Evolutionary conservation across 92 coral and sea anemone genomes (phyloP).

Genomic region (Phenganax stokvisi): DNA sequence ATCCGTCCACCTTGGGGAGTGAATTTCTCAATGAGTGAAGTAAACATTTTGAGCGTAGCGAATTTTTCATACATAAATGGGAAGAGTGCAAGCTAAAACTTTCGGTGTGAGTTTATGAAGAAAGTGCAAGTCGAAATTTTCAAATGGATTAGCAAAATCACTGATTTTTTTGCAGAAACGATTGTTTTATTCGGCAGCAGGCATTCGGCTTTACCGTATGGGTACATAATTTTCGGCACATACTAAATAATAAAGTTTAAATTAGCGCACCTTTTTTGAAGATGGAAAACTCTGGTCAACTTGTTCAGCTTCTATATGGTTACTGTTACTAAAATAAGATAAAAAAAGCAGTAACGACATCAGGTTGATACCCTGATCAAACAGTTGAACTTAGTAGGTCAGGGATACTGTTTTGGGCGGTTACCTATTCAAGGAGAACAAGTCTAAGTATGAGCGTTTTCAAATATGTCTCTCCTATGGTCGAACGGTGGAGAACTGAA

Average conservation of each 20-base stretch:
- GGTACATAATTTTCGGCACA: background rate
- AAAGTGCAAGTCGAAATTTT: too few relatives aligned
- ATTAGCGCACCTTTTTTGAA: background rate
- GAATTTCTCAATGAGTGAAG: background rate
- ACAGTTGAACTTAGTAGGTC: background rate
- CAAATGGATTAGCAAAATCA: too few relatives aligned
- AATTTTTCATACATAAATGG: too few relatives aligned
- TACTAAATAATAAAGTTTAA: background rate
- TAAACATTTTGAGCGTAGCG: background rate
- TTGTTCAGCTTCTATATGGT: slow-evolving; percentile 5
- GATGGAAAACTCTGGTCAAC: background rate
- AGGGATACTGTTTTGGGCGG: too few relatives aligned
- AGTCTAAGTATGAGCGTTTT: too few relatives aligned
- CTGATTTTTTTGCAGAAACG: too few relatives aligned
- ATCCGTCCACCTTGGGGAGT: background rate
- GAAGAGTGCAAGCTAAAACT: too few relatives aligned
- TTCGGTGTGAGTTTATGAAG: too few relatives aligned
- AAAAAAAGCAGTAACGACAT: background rate
- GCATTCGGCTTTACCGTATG: too few relatives aligned
- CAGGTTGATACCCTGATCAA: background rate
- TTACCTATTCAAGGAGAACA: too few relatives aligned
- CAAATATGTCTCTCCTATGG: too few relatives aligned
- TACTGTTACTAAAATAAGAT: slow-evolving; percentile 5
- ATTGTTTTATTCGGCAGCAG: too few relatives aligned
- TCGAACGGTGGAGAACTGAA: background rate